Conservation (phyloP, 1,140 invertebrate genomes). For the Drosophila nigromelanica region DNA sequence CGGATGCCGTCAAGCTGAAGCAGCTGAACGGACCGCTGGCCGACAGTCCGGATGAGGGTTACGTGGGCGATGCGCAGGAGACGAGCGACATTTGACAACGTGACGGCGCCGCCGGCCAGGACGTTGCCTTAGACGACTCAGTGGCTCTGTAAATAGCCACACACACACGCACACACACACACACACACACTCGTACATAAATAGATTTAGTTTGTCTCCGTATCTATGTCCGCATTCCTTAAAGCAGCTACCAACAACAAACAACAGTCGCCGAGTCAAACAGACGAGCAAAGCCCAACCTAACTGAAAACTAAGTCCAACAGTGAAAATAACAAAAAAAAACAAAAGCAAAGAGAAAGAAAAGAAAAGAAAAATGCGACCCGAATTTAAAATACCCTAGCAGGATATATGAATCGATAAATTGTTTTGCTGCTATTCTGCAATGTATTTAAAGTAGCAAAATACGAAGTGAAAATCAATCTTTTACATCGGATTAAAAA, state of each 20-base stretch:
- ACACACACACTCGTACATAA: conserved; percentile 17
- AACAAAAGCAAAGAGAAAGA: no score
- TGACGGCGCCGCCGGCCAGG: conserved; percentile 37
- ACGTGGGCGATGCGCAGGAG: conserved; percentile 89
- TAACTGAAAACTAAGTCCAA: conserved; percentile 9
- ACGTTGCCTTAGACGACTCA: conserved; percentile 77
- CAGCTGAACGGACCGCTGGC: conserved; percentile 87
- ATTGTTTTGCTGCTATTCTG: no score
- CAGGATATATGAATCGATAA: neutral
- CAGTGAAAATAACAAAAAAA: neutral
- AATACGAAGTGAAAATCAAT: no score
- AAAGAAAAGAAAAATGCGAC: neutral
- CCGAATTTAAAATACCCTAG: conserved; percentile 13
- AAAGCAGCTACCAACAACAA: conserved; percentile 43
- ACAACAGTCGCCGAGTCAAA: conserved; percentile 8
- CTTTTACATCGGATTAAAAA: no score
- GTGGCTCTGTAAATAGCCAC: conserved; percentile 76
- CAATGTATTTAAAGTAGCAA: no score
- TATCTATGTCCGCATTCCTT: conserved; percentile 24
- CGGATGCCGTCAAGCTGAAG: conserved; percentile 67
- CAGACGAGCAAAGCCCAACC: conserved; percentile 6
- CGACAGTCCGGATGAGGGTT: conserved; percentile 94
- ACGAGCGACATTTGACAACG: conserved; percentile 86
- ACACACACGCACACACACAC: conserved; percentile 31
- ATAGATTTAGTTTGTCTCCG: conserved; percentile 35